phyloP scores from a whole-genome alignment of 2,113 vertebrate species.

The Vombatus ursinus region DNA sequence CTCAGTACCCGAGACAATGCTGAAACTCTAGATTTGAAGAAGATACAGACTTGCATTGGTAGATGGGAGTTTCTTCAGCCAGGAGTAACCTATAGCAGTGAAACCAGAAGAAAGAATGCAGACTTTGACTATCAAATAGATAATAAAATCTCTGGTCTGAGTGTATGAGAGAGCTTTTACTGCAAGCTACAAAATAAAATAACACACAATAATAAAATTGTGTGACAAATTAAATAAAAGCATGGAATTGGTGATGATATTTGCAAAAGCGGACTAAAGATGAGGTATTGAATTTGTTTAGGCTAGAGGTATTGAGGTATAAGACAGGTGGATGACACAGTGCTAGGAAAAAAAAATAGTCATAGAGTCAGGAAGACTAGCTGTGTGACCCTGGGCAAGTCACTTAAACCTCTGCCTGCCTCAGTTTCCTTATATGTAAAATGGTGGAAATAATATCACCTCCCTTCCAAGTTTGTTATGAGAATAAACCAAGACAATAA shows the following conservation, averaged over 20 bases:
- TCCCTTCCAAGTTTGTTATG: not conserved
- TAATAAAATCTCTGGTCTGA: slow-evolving; percentile 5
- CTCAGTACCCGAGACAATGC: not conserved
- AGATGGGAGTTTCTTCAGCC: not conserved
- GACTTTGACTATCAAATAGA: not conserved
- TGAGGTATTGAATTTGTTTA: not conserved
- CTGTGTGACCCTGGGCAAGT: not conserved
- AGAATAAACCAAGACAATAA: not conserved
- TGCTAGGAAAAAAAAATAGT: not conserved
- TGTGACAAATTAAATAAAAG: not conserved
- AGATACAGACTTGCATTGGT: not conserved
- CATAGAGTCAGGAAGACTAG: not conserved
- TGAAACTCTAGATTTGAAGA: not conserved
- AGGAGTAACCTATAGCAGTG: not conserved
- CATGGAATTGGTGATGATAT: slow-evolving; percentile 25
- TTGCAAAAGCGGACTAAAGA: slow-evolving; percentile 17
- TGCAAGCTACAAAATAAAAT: not conserved
- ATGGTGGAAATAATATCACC: not conserved
- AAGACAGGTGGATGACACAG: not conserved
- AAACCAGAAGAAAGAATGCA: not conserved
- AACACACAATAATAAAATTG: too few relatives aligned
- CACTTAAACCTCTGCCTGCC: not conserved
- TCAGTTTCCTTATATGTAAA: not conserved
- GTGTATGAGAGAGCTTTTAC: slow-evolving; percentile 32
- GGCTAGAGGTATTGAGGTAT: slow-evolving; percentile 23